Base-by-base conservation (phyloP, 2,888 invertebrate species). In the Agrilus cyanescens region DNA sequence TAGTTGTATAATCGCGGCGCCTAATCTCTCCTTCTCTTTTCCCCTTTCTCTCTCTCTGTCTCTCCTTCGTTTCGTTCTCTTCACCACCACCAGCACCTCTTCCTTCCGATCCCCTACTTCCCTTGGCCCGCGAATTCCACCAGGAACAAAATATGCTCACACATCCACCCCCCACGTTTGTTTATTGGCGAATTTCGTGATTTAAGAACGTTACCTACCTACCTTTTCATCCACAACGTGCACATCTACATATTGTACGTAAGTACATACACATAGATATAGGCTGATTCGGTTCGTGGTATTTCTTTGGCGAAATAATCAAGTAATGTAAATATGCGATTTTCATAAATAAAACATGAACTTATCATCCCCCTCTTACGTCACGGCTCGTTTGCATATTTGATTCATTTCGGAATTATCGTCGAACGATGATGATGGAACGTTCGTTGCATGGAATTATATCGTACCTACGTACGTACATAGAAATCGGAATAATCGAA, bases 341-440 rank as follows among this genome's bases (percentile, higher is more conserved):
- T 59, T 60, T 62, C 62, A 63, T 64, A 63, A 64, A 64, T 64
- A 64, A 66, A 63, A 63, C 64, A 63, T 62, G 63, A 60, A 59
- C 59, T 58, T 58, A 56, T 54, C 56, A 56, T 54, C 56, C 57
- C 25, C 25, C 25, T 25, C 25, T 25, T 25, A 25, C 25, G 25
- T 25, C 25, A 25, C 10, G 25, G 25, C 2, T 25, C 25, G 25
- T 65, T 65, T 65, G 62, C 65, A 65, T 65, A 63, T 65, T 65
- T 61, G 62, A 62, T 63, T 62, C 61, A 59, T 61, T 61, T 60
- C 49, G 46, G 47, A 53, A 54, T 53, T 50, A 51, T 50, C 48
- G 50, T 50, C 50, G 46, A 51, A 48, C 48, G 53, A 51, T 50
- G 53, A 49, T 46, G 50, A 41, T 44, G 52, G 52, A 52, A 52